A percentile compares a stretch with the other conserved stretches of the same genome.
Evolutionary conservation across 2,113 vertebrate species (phyloP).

Genomic region (Perccottus glenii): DNA sequence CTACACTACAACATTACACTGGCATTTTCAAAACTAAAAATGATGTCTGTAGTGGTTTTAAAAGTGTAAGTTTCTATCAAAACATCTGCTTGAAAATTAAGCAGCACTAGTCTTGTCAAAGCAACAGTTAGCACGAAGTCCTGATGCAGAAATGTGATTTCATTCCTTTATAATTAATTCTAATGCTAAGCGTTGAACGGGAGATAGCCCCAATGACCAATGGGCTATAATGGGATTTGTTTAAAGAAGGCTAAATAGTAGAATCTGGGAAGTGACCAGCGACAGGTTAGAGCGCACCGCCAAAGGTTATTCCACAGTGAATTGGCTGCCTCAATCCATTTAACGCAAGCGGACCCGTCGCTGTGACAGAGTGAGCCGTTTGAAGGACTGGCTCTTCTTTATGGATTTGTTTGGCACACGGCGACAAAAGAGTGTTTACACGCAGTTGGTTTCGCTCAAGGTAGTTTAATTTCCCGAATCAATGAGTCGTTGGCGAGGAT

Average conservation of each 20-base stretch:
- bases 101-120: no score
- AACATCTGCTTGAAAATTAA: no score
- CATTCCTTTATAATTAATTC: conserved; percentile 8
- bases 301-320: conserved; percentile 49
- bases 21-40: no score
- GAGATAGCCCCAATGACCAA: conserved; percentile 30
- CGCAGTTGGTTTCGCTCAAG: conserved; percentile 43
- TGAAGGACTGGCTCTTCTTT: conserved; percentile 20
- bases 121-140: no score
- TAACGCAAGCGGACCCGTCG: conserved; percentile 32
- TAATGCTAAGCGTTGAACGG: conserved; percentile 27
- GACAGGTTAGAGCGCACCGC: conserved; percentile 35
- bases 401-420: conserved; percentile 55
- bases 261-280: conserved; percentile 16
- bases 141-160: no score
- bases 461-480: conserved; percentile 65
- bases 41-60: no score
- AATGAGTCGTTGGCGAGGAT: conserved; percentile 47
- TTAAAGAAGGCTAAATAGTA: conserved; percentile 48
- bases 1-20: no score
- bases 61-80: no score
- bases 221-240: conserved; percentile 52
- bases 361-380: conserved; percentile 33
- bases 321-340: conserved; percentile 57
- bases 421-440: conserved; percentile 40